Percentiles rank a stretch among this genome's conserved stretches.
Evolutionary conservation across 2,888 invertebrate genomes (phyloP).

Genomic region (Myathropa florea): DNA sequence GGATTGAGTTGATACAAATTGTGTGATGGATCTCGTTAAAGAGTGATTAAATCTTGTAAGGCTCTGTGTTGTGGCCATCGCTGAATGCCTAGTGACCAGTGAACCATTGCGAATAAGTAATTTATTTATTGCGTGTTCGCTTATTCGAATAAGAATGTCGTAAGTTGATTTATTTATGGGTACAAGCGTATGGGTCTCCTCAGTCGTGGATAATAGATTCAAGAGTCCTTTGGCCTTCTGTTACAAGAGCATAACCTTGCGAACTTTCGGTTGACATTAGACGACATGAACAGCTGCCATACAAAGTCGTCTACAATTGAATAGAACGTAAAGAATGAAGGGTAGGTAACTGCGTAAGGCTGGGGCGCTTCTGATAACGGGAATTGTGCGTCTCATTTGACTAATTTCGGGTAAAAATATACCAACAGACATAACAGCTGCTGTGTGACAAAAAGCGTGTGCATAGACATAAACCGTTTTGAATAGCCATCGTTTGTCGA

Average conservation of each 20-base stretch:
- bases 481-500: no score
- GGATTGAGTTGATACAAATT: neutral
- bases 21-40: no score
- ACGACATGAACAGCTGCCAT: neutral
- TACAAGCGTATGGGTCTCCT: no score
- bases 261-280: neutral
- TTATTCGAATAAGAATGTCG: neutral
- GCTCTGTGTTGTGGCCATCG: neutral
- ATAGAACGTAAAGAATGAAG: neutral
- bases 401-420: no score
- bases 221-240: no score
- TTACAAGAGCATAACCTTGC: no score
- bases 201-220: no score
- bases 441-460: no score
- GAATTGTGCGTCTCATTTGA: no score
- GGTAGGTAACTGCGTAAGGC: neutral
- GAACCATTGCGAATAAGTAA: conserved; percentile 8
- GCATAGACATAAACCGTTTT: no score
- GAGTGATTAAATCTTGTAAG: neutral
- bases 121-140: conserved; percentile 2
- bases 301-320: neutral
- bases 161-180: neutral
- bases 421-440: no score
- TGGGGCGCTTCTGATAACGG: neutral
- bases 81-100: conserved; percentile 1